Evolutionary conservation across 2,113 vertebrate genomes (phyloP).

Genomic region (Paralichthys olivaceus): DNA sequence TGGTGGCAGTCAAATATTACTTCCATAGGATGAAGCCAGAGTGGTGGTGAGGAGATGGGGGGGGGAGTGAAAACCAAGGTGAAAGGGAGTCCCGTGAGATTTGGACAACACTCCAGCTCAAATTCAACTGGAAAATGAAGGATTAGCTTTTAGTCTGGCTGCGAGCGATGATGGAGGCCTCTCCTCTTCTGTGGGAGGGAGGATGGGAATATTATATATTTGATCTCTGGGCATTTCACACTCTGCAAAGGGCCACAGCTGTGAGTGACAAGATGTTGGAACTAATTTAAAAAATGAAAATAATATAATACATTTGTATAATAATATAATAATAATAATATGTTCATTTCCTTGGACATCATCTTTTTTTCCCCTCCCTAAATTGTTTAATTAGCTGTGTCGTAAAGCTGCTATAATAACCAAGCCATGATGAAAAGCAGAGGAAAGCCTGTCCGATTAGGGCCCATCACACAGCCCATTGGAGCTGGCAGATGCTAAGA

Average conservation of each 20-base stretch:
- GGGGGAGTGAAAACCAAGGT: conserved; percentile 33
- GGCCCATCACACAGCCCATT: conserved; percentile 91
- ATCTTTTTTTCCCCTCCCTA: background rate
- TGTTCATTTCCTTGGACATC: background rate
- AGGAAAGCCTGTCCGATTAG: conserved; percentile 87
- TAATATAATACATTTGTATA: background rate
- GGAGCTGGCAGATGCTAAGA: conserved; percentile 98
- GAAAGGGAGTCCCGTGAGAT: conserved; percentile 76
- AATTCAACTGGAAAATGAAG: conserved; percentile 76
- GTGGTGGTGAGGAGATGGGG: background rate
- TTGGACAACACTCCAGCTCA: conserved; percentile 75
- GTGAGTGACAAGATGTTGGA: conserved; percentile 9
- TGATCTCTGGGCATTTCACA: conserved; percentile 46
- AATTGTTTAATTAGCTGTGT: conserved; percentile 69
- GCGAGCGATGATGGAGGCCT: conserved; percentile 46
- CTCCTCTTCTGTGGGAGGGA: conserved; percentile 23
- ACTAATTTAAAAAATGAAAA: background rate
- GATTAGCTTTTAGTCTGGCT: conserved; percentile 73
- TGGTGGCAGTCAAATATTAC: conserved; percentile 65
- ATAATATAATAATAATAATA: conserved; percentile 13
- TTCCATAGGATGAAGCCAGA: conserved; percentile 15
- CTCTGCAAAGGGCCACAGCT: background rate
- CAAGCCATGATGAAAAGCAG: conserved; percentile 70
- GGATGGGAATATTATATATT: conserved; percentile 48
- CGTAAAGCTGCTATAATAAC: conserved; percentile 40